Evolutionary conservation across 2,797 vertebrate species (phyloP), one percentile per base, ranked within the genome.

Genomic region (Channallabes apus): DNA sequence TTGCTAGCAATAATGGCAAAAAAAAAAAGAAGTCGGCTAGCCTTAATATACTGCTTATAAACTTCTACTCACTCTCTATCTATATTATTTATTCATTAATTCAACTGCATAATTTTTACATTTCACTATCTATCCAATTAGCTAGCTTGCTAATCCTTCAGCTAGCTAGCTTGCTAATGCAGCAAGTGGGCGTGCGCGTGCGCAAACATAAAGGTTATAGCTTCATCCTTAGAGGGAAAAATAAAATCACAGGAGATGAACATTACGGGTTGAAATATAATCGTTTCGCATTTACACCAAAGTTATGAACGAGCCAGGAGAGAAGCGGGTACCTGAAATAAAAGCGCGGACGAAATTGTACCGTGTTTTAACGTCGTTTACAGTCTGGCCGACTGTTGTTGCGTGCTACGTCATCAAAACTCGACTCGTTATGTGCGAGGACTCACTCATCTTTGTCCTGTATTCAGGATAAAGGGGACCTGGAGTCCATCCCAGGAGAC

Each of bases 171-270:
- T 82, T 41, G 75, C 80, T 83, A 24, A 38, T 27, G 4, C 3
- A 58, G 27, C 24, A 64, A 64, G 77, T 64, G 77, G 59, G 77
- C 24, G 78, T 80, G 58, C 35, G 78, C 59, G 78, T 80, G 58
- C 58, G 78, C 59, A 80, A 46, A 29, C 8, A 80, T 29, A n/a
- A 80, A 27, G 38, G n/a, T 80, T 62, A 38, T 8, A 6, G 38
- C 24, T 11, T 64, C 27, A 80, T 64, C 12, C 24, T 64, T 24
- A 0, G 1, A 9, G 32, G 38, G 5, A 79, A 46, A 79, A 5
- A 3, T 11, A 7, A 7, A 41, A 11, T 11, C 32, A 8, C 77
- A 18, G 5, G 7, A 64, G 22, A 59, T 24, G 22, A 35, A 35
- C 24, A 56, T 20, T 18, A 20, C 27, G 56, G 3, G 15, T 41